Conservation (phyloP, 2,888 invertebrate species). For the Anagyrus pseudococci region DNA sequence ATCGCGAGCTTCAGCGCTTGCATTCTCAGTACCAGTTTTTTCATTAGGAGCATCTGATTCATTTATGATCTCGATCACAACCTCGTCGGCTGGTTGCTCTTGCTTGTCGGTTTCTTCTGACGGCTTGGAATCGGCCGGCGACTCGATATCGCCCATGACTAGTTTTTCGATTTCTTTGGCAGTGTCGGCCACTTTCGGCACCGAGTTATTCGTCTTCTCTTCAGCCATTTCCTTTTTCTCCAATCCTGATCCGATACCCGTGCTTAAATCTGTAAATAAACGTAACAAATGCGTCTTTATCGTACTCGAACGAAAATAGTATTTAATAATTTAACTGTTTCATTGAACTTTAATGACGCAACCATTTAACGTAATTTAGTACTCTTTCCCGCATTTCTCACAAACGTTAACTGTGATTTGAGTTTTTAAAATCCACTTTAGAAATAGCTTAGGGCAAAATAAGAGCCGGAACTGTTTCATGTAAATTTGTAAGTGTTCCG, state of each 20-base stretch:
- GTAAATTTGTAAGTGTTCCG: no score
- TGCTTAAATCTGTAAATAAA: slow-evolving; percentile 9
- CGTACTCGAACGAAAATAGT: no score
- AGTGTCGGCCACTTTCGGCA: slow-evolving; percentile 60
- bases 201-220: slow-evolving; percentile 51
- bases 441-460: no score
- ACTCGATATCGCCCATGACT: slow-evolving; percentile 59
- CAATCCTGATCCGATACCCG: slow-evolving; percentile 16
- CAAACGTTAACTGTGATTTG: no score
- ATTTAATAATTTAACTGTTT: no score
- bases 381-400: no score
- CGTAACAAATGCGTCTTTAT: not conserved
- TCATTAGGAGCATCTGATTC: slow-evolving; percentile 33
- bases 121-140: slow-evolving; percentile 49
- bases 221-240: slow-evolving; percentile 46
- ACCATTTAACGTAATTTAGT: no score
- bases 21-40: slow-evolving; percentile 27
- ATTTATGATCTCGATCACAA: slow-evolving; percentile 8
- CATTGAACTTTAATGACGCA: no score
- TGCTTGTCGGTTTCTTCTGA: slow-evolving; percentile 40
- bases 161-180: slow-evolving; percentile 62
- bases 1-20: slow-evolving; percentile 15
- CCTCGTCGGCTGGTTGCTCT: not conserved
- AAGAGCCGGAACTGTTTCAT: no score
- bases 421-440: no score